Evolutionary conservation across 2,888 invertebrate species (phyloP), one percentile per base, ranked within the genome.

Genomic region (Drosophila borealis): DNA sequence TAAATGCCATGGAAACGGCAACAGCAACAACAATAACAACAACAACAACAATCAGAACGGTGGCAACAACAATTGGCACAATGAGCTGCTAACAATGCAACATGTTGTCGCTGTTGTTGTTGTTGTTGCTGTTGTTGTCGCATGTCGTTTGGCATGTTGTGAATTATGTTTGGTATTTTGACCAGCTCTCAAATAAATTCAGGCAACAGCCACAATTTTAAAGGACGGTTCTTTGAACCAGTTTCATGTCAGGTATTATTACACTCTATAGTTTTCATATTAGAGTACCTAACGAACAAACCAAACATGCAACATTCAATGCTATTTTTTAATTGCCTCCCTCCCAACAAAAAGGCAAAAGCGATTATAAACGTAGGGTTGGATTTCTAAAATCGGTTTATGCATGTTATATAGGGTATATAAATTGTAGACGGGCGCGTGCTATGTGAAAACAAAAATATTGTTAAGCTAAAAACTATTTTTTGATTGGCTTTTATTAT

Each of bases 11-110:
- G 75, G 78, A 70, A 89, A 84, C 77, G 66, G 62, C 69, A 57
- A 66, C 72, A 75, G 54, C 60, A 66, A 42, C 69, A 64, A 17
- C 51, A 53, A 44, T 69, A 67, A 42, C 50, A 60, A 53, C 67
- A 69, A 49, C 74, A 76, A 61, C 74, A 77, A 56, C 53, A 77
- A 64, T 54, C 48, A 68, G 41, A 65, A 54, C 46, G 50, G 42
- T 55, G 34, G 44, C 74, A 74, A 59, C 70, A 70, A 50, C 66
- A 74, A 67, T 86, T 86, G 88, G 71, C 65, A 66, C 80, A 86
- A 82, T 85, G 80, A 76, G 81, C 83, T 73, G 84, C 87, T 81
- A 84, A 87, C 89, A 89, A 85, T 89, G 89, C 85, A 88, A 89
- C 89, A 89, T 88, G 80, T 89, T 84, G 79, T 84, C 69, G 66